phyloP scores from a whole-genome alignment of 2,113 vertebrate genomes.

The Ctenodactylus gundi region DNA sequence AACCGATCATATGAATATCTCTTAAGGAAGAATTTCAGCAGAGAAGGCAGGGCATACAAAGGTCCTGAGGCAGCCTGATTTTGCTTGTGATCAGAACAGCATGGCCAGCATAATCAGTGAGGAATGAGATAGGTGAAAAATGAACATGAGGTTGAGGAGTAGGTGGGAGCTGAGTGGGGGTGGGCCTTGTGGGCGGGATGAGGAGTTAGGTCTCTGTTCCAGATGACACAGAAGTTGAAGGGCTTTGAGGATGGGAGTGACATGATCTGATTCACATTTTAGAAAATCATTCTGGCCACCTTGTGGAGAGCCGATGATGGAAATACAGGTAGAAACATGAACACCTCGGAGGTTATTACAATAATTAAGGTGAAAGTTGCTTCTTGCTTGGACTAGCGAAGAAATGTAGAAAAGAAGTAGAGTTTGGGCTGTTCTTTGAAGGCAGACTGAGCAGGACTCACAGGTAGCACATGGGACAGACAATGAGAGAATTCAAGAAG shows the following conservation, averaged over 20 bases:
- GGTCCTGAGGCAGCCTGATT: background rate
- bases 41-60: background rate
- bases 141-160: background rate
- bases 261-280: background rate
- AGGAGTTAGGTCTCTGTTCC: background rate
- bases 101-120: background rate
- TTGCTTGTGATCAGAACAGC: background rate
- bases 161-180: background rate
- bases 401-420: background rate
- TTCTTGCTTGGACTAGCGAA: background rate
- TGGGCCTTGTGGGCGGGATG: background rate
- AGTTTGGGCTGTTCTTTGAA: background rate
- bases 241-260: background rate
- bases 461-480: background rate
- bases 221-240: background rate
- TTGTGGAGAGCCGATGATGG: background rate
- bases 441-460: background rate
- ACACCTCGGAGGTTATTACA: background rate
- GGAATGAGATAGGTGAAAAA: background rate
- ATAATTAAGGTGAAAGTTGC: background rate
- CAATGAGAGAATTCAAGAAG: background rate
- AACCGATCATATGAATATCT: background rate
- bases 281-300: background rate
- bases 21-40: background rate
- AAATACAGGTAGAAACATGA: background rate